phyloP scores from a whole-genome alignment of 92 coral and sea anemone species.

The Heliopora coerulea region DNA sequence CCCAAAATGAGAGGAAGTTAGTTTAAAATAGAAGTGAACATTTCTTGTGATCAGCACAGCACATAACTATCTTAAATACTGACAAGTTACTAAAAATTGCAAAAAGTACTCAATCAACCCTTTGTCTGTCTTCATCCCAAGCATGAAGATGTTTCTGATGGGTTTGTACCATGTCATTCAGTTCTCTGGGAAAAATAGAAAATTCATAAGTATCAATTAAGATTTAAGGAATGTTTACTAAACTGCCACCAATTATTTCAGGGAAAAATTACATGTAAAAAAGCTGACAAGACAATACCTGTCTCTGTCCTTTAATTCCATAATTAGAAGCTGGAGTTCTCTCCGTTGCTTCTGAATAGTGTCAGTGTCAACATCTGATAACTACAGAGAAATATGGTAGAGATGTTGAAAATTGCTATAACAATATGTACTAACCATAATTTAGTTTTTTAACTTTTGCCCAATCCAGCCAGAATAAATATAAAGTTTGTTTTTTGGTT shows the following conservation, averaged over 20 bases:
- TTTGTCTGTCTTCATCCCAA: slow-evolving; percentile 98
- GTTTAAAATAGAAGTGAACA: too few species aligned
- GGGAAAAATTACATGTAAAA: too few species aligned
- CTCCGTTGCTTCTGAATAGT: slow-evolving; percentile 95
- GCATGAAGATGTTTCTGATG: slow-evolving; percentile 97
- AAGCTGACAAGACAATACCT: slow-evolving; percentile 60
- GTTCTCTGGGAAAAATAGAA: slow-evolving; percentile 54
- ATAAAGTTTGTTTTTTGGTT: too few species aligned
- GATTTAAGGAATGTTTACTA: too few species aligned
- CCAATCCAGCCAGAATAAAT: too few species aligned
- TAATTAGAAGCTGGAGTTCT: slow-evolving; percentile 91
- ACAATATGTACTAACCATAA: neutral
- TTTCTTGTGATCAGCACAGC: too few species aligned
- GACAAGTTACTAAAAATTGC: too few species aligned
- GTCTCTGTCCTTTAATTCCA: slow-evolving; percentile 97
- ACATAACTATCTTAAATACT: too few species aligned
- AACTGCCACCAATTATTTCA: too few species aligned
- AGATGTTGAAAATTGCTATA: neutral
- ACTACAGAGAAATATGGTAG: slow-evolving; percentile 38
- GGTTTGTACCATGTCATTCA: slow-evolving; percentile 98
- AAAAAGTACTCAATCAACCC: slow-evolving; percentile 46
- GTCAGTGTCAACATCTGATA: slow-evolving; percentile 88
- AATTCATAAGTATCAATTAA: neutral
- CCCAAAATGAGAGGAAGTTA: neutral
- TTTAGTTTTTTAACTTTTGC: too few species aligned